Evolutionary conservation across 2,888 invertebrate genomes (phyloP).

Genomic region (Megalurothrips usitatus): DNA sequence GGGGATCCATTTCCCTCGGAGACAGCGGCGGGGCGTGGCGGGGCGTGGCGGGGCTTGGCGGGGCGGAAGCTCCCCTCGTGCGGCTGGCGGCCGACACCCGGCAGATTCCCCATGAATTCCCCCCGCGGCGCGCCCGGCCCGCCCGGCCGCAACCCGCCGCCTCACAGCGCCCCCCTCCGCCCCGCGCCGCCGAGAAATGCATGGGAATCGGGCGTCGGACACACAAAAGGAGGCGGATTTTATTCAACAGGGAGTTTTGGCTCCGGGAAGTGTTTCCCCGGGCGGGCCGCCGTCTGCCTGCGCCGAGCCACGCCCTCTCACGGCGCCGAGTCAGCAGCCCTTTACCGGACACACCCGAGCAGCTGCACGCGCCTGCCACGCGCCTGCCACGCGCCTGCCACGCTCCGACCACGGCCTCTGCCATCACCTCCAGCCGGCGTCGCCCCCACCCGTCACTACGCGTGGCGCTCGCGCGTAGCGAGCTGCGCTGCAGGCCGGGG

Average conservation of each 20-base stretch:
- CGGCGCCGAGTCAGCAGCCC: too few relatives aligned
- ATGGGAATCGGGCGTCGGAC: not conserved
- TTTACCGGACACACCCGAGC: too few relatives aligned
- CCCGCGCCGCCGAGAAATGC: not conserved
- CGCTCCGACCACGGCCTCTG: too few relatives aligned
- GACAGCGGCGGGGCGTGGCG: not conserved
- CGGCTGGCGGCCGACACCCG: not conserved
- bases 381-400: too few relatives aligned
- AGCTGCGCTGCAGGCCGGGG: too few relatives aligned
- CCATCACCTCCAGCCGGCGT: too few relatives aligned
- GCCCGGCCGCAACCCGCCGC: not conserved
- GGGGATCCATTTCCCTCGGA: constrained; percentile 7
- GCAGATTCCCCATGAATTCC: not conserved
- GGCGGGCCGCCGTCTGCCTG: not conserved
- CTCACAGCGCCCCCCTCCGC: not conserved
- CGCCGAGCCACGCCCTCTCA: not conserved
- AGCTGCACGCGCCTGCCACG: too few relatives aligned
- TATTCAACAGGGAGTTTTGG: constrained; percentile 10
- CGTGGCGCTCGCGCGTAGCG: too few relatives aligned
- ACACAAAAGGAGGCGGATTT: not conserved
- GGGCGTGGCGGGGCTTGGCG: not conserved
- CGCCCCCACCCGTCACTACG: too few relatives aligned
- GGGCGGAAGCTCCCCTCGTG: not conserved
- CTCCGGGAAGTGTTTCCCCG: not conserved
- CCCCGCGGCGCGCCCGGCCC: not conserved